Percentiles rank a stretch among this genome's conserved stretches.
Conservation (phyloP, 2,113 vertebrate species). For the Paralichthys olivaceus region DNA sequence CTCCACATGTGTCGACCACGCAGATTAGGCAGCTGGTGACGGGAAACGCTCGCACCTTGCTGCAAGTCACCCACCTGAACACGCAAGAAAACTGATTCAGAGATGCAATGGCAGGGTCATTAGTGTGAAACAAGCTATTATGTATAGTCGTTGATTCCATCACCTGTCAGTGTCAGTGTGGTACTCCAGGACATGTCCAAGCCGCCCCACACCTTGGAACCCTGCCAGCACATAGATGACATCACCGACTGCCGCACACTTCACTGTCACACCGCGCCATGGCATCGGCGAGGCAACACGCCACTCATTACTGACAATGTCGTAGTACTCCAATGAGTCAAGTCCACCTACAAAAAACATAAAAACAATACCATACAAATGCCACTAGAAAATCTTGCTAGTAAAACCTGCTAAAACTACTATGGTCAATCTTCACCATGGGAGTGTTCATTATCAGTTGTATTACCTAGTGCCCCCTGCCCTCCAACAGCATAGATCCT, state of each 20-base stretch:
- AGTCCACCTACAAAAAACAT: slow-evolving; percentile 86
- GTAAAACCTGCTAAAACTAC: not conserved
- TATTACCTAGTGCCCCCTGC: slow-evolving; percentile 90
- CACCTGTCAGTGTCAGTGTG: slow-evolving; percentile 94
- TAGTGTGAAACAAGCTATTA: not conserved
- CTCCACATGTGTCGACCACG: slow-evolving; percentile 96
- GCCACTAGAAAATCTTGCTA: not conserved
- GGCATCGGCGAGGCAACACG: slow-evolving; percentile 93
- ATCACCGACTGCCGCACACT: slow-evolving; percentile 93
- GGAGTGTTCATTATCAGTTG: not conserved
- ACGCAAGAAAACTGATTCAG: not conserved
- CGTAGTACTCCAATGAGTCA: slow-evolving; percentile 95
- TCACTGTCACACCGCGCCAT: slow-evolving; percentile 95
- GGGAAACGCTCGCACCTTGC: slow-evolving; percentile 95
- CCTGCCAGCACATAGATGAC: slow-evolving; percentile 95
- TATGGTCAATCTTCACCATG: not conserved
- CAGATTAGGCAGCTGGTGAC: slow-evolving; percentile 97
- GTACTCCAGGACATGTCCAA: slow-evolving; percentile 95
- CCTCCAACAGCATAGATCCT: slow-evolving; percentile 98
- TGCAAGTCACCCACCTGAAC: slow-evolving; percentile 87
- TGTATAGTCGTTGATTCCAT: not conserved
- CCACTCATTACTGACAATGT: slow-evolving; percentile 95
- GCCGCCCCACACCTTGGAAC: slow-evolving; percentile 95
- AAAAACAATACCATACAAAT: not conserved
- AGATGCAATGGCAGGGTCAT: not conserved